Percentiles rank a stretch among this genome's conserved stretches.
These are phyloP conservation scores for Leucoma salicis DNA, from an alignment of 2,888 invertebrate species.

Conservation along the genomic window DNA sequence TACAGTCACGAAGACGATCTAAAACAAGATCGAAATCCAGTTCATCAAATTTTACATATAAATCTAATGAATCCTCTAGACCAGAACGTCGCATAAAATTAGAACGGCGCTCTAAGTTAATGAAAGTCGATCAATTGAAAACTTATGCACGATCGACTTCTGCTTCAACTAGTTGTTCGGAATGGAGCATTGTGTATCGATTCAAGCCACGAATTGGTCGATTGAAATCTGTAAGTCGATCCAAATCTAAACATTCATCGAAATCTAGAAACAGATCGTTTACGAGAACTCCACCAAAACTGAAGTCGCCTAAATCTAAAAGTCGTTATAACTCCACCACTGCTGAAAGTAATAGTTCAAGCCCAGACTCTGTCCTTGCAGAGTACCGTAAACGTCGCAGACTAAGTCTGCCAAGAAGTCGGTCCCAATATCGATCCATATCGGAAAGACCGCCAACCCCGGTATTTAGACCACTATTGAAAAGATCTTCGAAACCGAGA, in stretches of 20 bases:
- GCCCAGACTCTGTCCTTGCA: not conserved
- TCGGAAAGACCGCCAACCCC: not conserved
- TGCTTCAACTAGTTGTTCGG: not conserved
- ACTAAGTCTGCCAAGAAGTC: not conserved
- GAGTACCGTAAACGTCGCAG: not conserved
- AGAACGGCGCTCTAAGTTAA: not conserved
- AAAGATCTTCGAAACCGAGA: not conserved
- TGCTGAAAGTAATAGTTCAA: not conserved
- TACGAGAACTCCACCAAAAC: not conserved
- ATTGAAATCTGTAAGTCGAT: not conserved
- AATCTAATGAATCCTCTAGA: too few species aligned
- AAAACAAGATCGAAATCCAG: not conserved
- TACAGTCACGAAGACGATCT: not conserved
- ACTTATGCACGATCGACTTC: not conserved
- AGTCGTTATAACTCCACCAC: not conserved
- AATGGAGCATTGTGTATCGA: not conserved
- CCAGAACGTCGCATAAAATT: not conserved
- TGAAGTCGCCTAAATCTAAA: not conserved
- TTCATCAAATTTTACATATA: not conserved
- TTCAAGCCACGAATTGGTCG: not conserved
- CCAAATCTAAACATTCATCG: not conserved
- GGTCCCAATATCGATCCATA: not conserved
- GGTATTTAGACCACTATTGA: not conserved
- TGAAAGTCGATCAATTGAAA: not conserved
- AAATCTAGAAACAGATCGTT: not conserved